phyloP scores from a whole-genome alignment of 2,113 vertebrate species.

The Triplophysa dalaica region DNA sequence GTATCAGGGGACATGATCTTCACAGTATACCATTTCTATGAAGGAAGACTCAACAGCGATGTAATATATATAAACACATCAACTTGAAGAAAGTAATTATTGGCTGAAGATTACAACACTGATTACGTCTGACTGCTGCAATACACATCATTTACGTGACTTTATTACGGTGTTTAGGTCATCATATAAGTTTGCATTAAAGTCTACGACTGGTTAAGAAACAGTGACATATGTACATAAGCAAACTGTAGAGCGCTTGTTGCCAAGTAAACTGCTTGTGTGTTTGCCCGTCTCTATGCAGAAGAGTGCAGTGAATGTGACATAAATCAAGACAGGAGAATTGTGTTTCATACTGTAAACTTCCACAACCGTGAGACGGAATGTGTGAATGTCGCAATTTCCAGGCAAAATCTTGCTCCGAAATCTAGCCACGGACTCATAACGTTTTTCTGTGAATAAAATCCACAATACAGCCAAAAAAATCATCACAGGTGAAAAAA shows the following conservation, averaged over 20 bases:
- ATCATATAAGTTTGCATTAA: constrained; percentile 3
- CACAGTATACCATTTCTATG: background rate
- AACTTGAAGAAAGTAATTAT: background rate
- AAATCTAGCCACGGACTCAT: background rate
- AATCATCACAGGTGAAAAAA: background rate
- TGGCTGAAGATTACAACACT: background rate
- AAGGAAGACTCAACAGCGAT: background rate
- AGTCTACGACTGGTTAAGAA: constrained; percentile 39
- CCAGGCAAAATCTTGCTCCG: background rate
- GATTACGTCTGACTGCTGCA: background rate
- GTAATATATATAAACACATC: constrained; percentile 12
- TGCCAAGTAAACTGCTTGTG: constrained; percentile 33
- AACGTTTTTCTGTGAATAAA: constrained; percentile 23
- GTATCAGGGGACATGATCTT: background rate
- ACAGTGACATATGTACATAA: constrained; percentile 64
- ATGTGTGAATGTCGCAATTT: background rate
- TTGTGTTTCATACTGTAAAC: background rate
- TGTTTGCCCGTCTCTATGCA: background rate
- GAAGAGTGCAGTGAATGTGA: too few species aligned
- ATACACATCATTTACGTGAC: background rate
- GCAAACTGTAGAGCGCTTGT: constrained; percentile 51
- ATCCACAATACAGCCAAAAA: background rate
- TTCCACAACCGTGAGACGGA: background rate
- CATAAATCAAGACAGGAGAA: constrained; percentile 3
- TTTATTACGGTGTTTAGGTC: constrained; percentile 18